Percentiles rank a stretch among this genome's conserved stretches.
phyloP scores from a whole-genome alignment of 2,113 vertebrate species.

The Mirza zaza region DNA sequence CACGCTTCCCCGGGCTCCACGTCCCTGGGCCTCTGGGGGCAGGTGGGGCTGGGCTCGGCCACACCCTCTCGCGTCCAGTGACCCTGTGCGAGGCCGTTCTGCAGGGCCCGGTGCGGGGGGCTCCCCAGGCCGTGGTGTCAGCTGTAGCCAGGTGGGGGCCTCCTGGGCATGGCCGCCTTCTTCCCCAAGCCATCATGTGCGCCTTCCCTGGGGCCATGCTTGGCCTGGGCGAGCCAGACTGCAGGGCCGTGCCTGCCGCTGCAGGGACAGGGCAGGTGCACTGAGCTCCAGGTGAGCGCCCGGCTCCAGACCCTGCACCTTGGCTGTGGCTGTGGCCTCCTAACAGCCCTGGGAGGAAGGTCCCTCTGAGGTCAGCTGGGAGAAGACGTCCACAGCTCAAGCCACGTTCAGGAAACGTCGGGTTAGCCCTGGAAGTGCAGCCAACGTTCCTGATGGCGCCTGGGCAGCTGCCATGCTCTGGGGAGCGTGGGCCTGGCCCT shows the following conservation, averaged over 20 bases:
- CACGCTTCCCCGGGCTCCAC: accelerated
- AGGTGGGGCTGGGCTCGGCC: no score
- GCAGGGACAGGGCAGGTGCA: not conserved
- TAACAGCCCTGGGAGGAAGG: not conserved
- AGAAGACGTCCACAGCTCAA: accelerated
- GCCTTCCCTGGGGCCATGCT: accelerated
- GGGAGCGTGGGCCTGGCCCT: not conserved
- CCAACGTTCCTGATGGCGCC: accelerated
- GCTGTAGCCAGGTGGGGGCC: no score
- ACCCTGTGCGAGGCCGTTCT: not conserved
- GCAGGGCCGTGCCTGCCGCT: not conserved
- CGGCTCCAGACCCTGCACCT: accelerated
- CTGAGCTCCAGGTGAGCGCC: accelerated
- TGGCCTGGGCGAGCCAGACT: accelerated
- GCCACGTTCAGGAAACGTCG: accelerated
- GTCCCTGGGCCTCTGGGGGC: not conserved
- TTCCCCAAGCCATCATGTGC: accelerated
- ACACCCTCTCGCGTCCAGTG: accelerated
- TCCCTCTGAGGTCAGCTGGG: accelerated
- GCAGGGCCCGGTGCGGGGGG: not conserved
- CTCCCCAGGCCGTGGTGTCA: accelerated
- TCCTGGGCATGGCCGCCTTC: accelerated
- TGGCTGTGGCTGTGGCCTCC: not conserved
- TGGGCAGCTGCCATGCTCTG: accelerated
- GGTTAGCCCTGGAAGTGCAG: accelerated